Percentiles rank a stretch among this genome's conserved stretches.
These are phyloP conservation scores for Siniperca undulata DNA, from an alignment of 2,797 vertebrate genomes.

Conservation along the genomic window DNA sequence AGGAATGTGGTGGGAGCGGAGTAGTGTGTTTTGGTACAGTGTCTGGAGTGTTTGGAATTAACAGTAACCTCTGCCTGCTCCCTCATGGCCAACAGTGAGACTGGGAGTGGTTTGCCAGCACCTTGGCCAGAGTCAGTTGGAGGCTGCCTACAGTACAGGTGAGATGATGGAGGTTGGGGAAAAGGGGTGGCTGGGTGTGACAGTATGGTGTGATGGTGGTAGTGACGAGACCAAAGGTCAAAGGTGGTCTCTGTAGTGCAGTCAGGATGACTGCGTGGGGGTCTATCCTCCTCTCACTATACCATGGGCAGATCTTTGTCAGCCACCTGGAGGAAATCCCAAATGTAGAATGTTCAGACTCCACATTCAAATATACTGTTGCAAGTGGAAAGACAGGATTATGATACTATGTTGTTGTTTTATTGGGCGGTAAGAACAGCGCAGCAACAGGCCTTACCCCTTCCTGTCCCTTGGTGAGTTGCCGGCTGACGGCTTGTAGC, in stretches of 20 bases:
- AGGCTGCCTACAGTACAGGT: slow-evolving; percentile 64
- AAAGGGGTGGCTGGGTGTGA: slow-evolving; percentile 58
- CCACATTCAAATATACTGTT: background rate
- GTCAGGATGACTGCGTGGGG: slow-evolving; percentile 61
- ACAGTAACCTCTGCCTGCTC: slow-evolving; percentile 62
- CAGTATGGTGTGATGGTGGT: slow-evolving; percentile 68
- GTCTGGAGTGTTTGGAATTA: slow-evolving; percentile 71
- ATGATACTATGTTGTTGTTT: background rate
- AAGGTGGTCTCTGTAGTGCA: slow-evolving; percentile 74
- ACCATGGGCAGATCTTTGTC: slow-evolving; percentile 78
- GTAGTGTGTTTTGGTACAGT: slow-evolving; percentile 69
- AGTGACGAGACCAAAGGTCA: slow-evolving; percentile 63
- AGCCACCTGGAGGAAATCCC: slow-evolving; percentile 70
- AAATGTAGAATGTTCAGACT: slow-evolving; percentile 24
- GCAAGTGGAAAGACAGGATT: background rate
- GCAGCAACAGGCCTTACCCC: slow-evolving; percentile 68
- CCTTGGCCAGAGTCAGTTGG: slow-evolving; percentile 40
- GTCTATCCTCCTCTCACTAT: slow-evolving; percentile 69
- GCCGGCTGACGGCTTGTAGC: slow-evolving; percentile 90
- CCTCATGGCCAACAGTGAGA: slow-evolving; percentile 43
- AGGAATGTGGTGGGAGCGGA: slow-evolving; percentile 82
- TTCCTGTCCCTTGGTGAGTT: slow-evolving; percentile 92
- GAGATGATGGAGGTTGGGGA: slow-evolving; percentile 43
- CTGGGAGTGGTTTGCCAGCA: slow-evolving; percentile 43
- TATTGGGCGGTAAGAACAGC: background rate